These are phyloP conservation scores for Mallateleia sp. DNA, from an alignment of 2,888 invertebrate species.

Conservation along the genomic window DNA sequence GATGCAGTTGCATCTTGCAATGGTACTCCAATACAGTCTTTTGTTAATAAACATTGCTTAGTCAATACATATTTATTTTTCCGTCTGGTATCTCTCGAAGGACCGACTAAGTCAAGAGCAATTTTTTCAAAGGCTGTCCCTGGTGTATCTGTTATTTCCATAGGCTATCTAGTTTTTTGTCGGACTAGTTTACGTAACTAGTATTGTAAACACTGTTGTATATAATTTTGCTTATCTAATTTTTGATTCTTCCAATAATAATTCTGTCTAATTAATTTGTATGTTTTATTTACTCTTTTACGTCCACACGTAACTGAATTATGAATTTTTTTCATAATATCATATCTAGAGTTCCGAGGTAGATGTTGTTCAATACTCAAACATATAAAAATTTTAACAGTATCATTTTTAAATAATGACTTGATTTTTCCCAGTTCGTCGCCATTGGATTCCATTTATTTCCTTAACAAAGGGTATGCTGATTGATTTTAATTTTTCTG, in stretches of 20 bases:
- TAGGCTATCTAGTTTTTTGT: not conserved
- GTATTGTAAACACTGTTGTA: not conserved
- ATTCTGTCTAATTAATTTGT: no score
- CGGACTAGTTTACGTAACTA: not conserved
- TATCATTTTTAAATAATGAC: no score
- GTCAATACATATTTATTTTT: not conserved
- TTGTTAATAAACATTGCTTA: not conserved
- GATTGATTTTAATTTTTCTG: no score
- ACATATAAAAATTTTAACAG: not conserved
- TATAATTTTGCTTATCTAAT: not conserved
- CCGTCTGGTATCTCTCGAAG: not conserved
- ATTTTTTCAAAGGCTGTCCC: no score
- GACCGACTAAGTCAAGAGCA: not conserved
- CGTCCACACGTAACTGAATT: not conserved
- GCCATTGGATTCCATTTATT: not conserved
- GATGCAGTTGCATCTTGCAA: not conserved
- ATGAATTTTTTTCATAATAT: slow-evolving; percentile 6
- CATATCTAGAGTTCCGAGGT: not conserved
- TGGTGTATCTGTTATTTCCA: not conserved
- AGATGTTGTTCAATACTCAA: not conserved
- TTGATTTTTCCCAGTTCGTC: not conserved
- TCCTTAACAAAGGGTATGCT: not conserved
- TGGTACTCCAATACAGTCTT: not conserved
- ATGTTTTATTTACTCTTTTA: slow-evolving; percentile 11
- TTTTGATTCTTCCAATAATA: no score